A percentile compares a stretch with the other conserved stretches of the same genome.
phyloP scores from a whole-genome alignment of 2,888 invertebrate genomes.

The Myopa testacea region DNA sequence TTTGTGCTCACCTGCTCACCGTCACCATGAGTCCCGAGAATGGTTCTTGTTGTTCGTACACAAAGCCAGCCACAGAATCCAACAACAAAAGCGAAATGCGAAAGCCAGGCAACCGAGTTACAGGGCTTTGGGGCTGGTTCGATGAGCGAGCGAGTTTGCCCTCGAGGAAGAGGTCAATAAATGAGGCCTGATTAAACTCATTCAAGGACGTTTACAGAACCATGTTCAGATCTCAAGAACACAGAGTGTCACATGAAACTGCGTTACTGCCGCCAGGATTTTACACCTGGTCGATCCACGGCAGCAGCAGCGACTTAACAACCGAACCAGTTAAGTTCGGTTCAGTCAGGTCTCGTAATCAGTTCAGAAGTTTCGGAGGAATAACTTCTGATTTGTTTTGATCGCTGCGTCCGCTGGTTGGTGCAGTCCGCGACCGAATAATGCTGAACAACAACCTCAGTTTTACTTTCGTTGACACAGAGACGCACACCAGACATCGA shows the following conservation, averaged over 20 bases:
- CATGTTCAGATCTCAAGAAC: constrained; percentile 7
- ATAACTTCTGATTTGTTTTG: constrained; percentile 22
- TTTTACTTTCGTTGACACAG: constrained; percentile 28
- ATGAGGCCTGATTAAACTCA: constrained; percentile 18
- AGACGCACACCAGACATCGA: constrained; percentile 3
- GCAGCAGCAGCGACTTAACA: background rate
- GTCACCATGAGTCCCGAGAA: background rate
- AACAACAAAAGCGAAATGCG: background rate
- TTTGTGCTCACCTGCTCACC: constrained; percentile 4
- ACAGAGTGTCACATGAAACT: background rate
- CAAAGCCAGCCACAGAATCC: background rate
- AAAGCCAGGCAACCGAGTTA: background rate
- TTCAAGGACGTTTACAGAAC: constrained; percentile 30
- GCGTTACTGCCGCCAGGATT: background rate
- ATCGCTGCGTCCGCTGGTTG: constrained; percentile 18
- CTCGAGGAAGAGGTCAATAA: background rate
- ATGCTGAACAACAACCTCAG: background rate
- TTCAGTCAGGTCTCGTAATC: background rate
- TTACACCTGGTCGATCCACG: constrained; percentile 21
- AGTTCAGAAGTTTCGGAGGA: background rate
- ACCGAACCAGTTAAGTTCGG: constrained; percentile 1
- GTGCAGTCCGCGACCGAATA: background rate
- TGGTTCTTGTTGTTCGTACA: background rate
- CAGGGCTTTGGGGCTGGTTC: background rate
- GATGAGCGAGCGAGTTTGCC: background rate